Conservation (phyloP, 2,888 invertebrate species). For the Calameuta pallipes region DNA sequence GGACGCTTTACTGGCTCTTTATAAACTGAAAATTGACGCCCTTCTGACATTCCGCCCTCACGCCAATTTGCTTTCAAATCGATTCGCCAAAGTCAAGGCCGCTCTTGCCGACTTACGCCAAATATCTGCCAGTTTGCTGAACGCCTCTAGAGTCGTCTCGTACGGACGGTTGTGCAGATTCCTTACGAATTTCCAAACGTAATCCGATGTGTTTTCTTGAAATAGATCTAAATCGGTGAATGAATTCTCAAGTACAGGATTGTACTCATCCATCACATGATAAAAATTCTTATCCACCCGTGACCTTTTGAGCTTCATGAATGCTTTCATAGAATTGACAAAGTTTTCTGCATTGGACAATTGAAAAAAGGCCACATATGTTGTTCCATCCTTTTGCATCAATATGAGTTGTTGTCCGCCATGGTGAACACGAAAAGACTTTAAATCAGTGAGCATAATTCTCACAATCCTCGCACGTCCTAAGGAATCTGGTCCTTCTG, state of each 20-base stretch:
- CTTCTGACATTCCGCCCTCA: not conserved
- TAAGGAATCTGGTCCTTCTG: slow-evolving; percentile 61
- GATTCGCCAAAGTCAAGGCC: not conserved
- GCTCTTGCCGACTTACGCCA: slow-evolving; percentile 68
- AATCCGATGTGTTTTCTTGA: slow-evolving; percentile 75
- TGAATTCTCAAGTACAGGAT: slow-evolving; percentile 80
- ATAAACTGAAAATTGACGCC: slow-evolving; percentile 67
- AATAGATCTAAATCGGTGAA: slow-evolving; percentile 90
- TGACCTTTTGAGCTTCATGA: slow-evolving; percentile 75
- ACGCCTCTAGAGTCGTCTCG: slow-evolving; percentile 85
- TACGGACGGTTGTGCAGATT: slow-evolving; percentile 79
- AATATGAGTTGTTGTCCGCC: slow-evolving; percentile 73
- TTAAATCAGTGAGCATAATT: slow-evolving; percentile 73
- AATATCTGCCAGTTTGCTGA: slow-evolving; percentile 87
- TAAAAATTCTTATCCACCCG: slow-evolving; percentile 79
- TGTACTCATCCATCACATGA: slow-evolving; percentile 76
- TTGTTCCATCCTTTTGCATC: slow-evolving; percentile 77
- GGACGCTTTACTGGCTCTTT: slow-evolving; percentile 73
- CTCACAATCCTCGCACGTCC: slow-evolving; percentile 69
- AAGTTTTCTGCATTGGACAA: slow-evolving; percentile 87
- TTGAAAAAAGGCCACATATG: slow-evolving; percentile 85
- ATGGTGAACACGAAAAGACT: slow-evolving; percentile 73
- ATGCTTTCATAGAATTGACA: slow-evolving; percentile 73
- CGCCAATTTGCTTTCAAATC: not conserved
- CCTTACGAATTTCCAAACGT: slow-evolving; percentile 74